Evolutionary conservation across 2,888 invertebrate genomes (phyloP).

Genomic region (Erannis defoliaria): DNA sequence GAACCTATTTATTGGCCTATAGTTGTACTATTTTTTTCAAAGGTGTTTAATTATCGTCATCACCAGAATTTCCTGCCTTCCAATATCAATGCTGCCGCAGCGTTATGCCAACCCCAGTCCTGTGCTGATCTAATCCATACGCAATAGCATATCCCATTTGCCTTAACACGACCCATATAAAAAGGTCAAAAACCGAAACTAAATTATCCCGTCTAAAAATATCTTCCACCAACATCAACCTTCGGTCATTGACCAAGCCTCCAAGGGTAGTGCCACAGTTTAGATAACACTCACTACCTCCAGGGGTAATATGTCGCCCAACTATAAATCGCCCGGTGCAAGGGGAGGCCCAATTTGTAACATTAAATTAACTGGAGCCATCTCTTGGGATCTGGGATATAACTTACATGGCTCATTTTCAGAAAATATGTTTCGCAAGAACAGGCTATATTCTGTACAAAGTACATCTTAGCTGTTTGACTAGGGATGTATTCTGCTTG

Average conservation of each 20-base stretch:
- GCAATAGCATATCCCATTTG: too few species aligned
- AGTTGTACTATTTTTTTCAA: too few species aligned
- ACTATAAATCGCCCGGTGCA: conserved; percentile 40
- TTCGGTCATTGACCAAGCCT: conserved; percentile 20
- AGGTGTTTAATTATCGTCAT: too few species aligned
- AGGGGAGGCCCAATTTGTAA: conserved; percentile 47
- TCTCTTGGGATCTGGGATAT: conserved; percentile 31
- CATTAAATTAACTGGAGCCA: conserved; percentile 42
- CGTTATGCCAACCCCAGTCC: too few species aligned
- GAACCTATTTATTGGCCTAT: too few species aligned
- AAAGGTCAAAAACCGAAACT: conserved; percentile 11
- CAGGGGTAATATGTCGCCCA: conserved; percentile 18
- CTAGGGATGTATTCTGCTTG: neutral
- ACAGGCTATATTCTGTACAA: neutral
- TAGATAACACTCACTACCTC: neutral
- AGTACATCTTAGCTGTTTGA: neutral
- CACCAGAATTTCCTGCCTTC: too few species aligned
- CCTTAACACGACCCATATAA: neutral
- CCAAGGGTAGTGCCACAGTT: conserved; percentile 1
- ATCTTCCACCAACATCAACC: neutral
- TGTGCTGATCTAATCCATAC: too few species aligned
- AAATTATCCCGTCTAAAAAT: conserved; percentile 16
- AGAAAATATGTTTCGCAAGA: too few species aligned
- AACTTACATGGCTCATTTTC: conserved; percentile 1
- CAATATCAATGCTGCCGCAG: too few species aligned